These are phyloP conservation scores for Petrolisthes cinctipes DNA, from an alignment of 2,888 invertebrate genomes.

Conservation along the genomic window DNA sequence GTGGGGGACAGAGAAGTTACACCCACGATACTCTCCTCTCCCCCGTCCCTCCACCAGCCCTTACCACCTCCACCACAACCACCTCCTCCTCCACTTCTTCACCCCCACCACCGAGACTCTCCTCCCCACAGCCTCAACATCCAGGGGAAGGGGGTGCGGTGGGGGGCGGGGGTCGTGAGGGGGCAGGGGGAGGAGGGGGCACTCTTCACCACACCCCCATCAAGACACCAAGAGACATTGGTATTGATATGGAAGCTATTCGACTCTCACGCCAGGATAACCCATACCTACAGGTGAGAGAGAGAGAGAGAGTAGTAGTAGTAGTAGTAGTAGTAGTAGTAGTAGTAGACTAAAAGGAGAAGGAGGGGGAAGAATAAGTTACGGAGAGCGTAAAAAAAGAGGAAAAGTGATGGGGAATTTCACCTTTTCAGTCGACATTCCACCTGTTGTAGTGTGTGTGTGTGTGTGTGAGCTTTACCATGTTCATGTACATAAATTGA, in stretches of 20 bases:
- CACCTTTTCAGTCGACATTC: too few species aligned
- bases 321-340: not conserved
- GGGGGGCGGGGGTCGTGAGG: not conserved
- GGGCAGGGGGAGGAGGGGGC: not conserved
- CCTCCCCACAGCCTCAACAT: not conserved
- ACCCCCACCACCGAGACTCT: not conserved
- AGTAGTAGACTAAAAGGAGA: not conserved
- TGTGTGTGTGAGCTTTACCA: too few species aligned
- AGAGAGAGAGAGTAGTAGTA: not conserved
- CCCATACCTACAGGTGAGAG: slow-evolving; percentile 78
- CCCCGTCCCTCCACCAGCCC: not conserved
- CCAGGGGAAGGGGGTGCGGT: not conserved
- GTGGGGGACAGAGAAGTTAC: not conserved
- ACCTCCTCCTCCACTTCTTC: not conserved
- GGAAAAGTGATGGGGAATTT: not conserved
- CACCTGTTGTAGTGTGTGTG: too few species aligned
- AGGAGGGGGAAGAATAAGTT: not conserved
- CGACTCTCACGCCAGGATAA: slow-evolving; percentile 86
- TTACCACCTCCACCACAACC: not conserved
- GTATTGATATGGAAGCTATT: slow-evolving; percentile 85
- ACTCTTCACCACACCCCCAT: slow-evolving; percentile 44
- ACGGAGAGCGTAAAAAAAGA: not conserved
- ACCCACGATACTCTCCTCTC: not conserved
- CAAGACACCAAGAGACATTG: slow-evolving; percentile 58
- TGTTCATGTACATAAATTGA: too few species aligned